Evolutionary conservation across 2,888 invertebrate species (phyloP).

Genomic region (Andrena fulva): DNA sequence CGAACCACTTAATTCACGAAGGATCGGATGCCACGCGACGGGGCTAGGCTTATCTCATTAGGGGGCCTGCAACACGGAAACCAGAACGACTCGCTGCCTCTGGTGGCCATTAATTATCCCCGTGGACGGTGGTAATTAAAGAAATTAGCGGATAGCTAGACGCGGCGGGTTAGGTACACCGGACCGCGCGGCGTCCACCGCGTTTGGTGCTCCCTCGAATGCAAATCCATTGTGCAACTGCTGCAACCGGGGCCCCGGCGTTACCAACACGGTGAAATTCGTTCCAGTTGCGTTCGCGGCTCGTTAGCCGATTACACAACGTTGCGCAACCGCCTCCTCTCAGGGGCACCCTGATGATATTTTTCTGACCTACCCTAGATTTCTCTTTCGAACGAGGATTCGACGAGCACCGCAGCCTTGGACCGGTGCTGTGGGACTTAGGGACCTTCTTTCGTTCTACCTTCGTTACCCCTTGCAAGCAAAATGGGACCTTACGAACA

Average conservation of each 20-base stretch:
- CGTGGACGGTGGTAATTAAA: slow-evolving; percentile 74
- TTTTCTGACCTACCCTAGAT: slow-evolving; percentile 26
- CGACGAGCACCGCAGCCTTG: neutral
- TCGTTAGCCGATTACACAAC: slow-evolving; percentile 71
- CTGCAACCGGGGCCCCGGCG: slow-evolving; percentile 56
- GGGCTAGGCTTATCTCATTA: slow-evolving; percentile 71
- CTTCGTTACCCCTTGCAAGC: no score
- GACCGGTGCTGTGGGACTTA: neutral
- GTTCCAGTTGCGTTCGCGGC: slow-evolving; percentile 72
- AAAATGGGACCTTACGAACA: no score
- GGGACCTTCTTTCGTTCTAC: no score
- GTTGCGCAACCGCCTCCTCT: slow-evolving; percentile 57
- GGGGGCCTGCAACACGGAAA: slow-evolving; percentile 73
- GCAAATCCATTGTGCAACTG: slow-evolving; percentile 77
- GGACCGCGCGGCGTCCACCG: slow-evolving; percentile 32
- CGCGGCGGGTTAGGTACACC: slow-evolving; percentile 6
- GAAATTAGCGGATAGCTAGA: slow-evolving; percentile 75
- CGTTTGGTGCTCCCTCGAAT: slow-evolving; percentile 54
- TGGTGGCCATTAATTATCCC: slow-evolving; percentile 75
- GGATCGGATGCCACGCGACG: slow-evolving; percentile 12
- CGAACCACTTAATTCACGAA: slow-evolving; percentile 26
- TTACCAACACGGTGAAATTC: slow-evolving; percentile 72
- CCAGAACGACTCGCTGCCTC: slow-evolving; percentile 64
- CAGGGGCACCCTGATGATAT: slow-evolving; percentile 4
- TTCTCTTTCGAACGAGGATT: neutral